These are phyloP conservation scores for Rhabdornis inornatus DNA, from an alignment of 2,113 vertebrate genomes.

Conservation along the genomic window DNA sequence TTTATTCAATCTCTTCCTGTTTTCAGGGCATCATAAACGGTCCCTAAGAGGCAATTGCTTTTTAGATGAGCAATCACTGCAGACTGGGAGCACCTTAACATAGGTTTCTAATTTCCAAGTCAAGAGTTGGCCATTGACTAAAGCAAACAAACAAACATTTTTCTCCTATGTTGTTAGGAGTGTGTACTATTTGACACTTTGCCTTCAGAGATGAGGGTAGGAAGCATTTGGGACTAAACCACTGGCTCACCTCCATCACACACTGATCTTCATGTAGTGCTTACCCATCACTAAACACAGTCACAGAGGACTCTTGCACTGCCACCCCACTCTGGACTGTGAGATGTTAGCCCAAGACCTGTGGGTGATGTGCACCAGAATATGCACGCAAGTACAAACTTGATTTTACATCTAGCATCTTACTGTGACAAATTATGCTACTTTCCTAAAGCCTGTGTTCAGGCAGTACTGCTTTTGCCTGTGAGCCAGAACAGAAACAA, in stretches of 20 bases:
- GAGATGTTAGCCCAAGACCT: not conserved
- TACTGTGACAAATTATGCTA: not conserved
- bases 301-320: not conserved
- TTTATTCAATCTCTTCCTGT: not conserved
- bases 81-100: not conserved
- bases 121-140: not conserved
- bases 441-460: not conserved
- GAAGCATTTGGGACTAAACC: not conserved
- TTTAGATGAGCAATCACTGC: not conserved
- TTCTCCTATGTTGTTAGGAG: not conserved
- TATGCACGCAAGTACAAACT: accelerated
- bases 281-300: not conserved
- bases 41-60: not conserved
- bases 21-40: not conserved
- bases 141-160: not conserved
- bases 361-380: not conserved
- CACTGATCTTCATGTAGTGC: not conserved
- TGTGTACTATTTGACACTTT: not conserved
- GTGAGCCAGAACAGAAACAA: not conserved
- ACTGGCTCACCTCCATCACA: not conserved
- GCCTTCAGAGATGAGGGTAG: not conserved
- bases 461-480: not conserved
- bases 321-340: not conserved
- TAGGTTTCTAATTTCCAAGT: not conserved
- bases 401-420: not conserved